Evolutionary conservation across 2,113 vertebrate species (phyloP), one percentile per base, ranked within the genome.

Genomic region (Heterochromis multidens): DNA sequence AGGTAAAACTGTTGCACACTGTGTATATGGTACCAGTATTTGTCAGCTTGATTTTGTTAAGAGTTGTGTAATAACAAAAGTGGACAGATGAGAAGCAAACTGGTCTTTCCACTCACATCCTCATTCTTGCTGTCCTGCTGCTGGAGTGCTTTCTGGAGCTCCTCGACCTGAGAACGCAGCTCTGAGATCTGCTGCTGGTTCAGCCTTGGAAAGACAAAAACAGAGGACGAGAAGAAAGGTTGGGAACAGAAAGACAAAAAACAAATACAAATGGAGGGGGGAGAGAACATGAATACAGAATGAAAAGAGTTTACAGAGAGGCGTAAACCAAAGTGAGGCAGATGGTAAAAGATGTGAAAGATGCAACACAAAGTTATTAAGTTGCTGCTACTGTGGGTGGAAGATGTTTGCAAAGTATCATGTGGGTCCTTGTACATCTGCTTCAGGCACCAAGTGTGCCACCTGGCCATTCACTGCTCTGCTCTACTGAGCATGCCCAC

Each of bases 131-230:
- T 95, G 88, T 95, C 97, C 90, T 97, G 97, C 80, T 97, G 97
- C 89, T 97, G 97, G 16, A 97, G 93, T 1, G 96, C 93, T 82
- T 91, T 97, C 95, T 98, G 97, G 14, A 98, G 95, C 58, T 97
- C 97, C 85, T 97, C 97, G 49, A 98, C 94, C 91, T 97, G 97
- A 62, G 91, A 82, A 25, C 94, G 94, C 81, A 98, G 96, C 88
- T 97, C 97, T 1, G 86, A 85, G 72, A 98, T 95, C 95, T 97
- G 97, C 94, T 97, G 97, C 93, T 96, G 95, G 91, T 95, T 96
- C 89, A 98, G 90, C 92, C 97, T 98, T 11, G 5, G 16, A 25
- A n/a, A 25, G 13, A 76, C 35, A 23, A 46, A 60, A 31, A 40
- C 57, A 83, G 23, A 6, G 6, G 29, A 70, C 0, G 3, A 23